Percentiles rank a stretch among this genome's conserved stretches.
These are phyloP conservation scores for Gallinago stenura DNA, from an alignment of 2,797 vertebrate species.

Conservation along the genomic window DNA sequence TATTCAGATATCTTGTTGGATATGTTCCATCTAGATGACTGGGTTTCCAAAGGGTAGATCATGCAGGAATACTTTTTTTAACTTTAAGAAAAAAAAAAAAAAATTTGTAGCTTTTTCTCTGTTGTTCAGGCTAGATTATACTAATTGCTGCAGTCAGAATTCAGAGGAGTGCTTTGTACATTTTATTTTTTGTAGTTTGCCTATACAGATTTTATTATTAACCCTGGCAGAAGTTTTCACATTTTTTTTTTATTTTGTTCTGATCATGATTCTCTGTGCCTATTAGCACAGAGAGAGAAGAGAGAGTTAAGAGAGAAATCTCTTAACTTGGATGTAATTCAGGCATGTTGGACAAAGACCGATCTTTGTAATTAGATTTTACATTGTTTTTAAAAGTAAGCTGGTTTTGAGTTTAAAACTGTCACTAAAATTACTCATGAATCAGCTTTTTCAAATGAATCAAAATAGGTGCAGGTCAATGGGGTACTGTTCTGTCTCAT, in stretches of 20 bases:
- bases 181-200: background rate
- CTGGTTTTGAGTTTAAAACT: background rate
- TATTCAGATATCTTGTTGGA: background rate
- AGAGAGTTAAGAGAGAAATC: background rate
- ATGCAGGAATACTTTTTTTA: background rate
- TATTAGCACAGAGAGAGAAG: background rate
- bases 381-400: background rate
- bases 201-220: background rate
- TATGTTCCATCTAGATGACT: background rate
- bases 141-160: background rate
- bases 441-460: constrained; percentile 37
- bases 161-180: background rate
- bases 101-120: background rate
- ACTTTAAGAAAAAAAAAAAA: background rate
- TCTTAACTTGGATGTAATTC: constrained; percentile 19
- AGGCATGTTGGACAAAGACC: background rate
- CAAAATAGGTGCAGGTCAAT: constrained; percentile 20
- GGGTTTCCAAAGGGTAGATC: background rate
- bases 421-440: constrained; percentile 28
- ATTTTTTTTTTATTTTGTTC: background rate
- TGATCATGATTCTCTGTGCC: background rate
- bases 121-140: background rate
- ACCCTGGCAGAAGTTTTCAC: background rate
- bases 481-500: constrained; percentile 34
- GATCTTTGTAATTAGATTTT: background rate